phyloP scores from a whole-genome alignment of 2,888 invertebrate genomes.

The Serripes groenlandicus region DNA sequence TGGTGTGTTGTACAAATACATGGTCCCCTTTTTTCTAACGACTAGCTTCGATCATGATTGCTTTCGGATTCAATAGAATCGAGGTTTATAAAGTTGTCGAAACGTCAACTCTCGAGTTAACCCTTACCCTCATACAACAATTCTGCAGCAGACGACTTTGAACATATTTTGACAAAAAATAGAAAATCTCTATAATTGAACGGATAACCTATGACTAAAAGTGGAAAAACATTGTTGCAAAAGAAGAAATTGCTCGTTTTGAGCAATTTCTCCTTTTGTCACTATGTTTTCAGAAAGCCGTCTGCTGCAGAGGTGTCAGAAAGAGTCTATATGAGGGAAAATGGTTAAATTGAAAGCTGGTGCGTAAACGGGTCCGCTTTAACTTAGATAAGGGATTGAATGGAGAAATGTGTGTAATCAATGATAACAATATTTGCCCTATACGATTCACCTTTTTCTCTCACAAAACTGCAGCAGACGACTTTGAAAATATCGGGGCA shows the following conservation, averaged over 20 bases:
- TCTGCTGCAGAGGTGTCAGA: background rate
- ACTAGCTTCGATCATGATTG: too few species aligned
- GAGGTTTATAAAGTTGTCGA: too few species aligned
- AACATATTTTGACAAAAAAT: too few species aligned
- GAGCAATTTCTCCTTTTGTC: background rate
- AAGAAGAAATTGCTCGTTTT: background rate
- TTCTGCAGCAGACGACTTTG: too few species aligned
- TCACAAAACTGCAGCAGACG: background rate
- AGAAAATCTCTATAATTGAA: too few species aligned
- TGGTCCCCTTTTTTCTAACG: too few species aligned
- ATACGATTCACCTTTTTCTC: background rate
- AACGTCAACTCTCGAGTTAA: too few species aligned
- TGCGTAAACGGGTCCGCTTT: background rate
- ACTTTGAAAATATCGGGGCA: background rate
- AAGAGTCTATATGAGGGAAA: background rate
- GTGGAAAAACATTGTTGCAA: background rate
- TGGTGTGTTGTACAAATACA: too few species aligned
- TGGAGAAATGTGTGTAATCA: conserved; percentile 2
- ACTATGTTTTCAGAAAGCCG: background rate
- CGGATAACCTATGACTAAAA: too few species aligned
- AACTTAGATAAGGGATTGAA: conserved; percentile 11
- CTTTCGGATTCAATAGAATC: too few species aligned
- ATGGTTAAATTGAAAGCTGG: background rate
- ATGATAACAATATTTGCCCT: background rate
- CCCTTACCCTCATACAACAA: too few species aligned